Conservation (phyloP, 2,888 invertebrate species). For the Gortyna flavago region DNA sequence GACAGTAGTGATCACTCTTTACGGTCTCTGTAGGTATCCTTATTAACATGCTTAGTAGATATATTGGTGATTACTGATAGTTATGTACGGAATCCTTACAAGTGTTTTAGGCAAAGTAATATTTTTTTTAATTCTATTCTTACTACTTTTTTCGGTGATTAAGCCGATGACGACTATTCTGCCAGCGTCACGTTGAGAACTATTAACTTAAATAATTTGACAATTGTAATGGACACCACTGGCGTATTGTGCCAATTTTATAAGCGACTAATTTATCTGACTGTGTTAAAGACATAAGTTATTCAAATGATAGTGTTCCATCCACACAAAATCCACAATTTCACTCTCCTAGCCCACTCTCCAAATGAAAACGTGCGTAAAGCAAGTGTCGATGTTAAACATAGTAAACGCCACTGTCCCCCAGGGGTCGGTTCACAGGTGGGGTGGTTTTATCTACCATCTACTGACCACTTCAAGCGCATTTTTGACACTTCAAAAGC, state of each 20-base stretch:
- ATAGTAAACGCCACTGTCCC: constrained; percentile 47
- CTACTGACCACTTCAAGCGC: constrained; percentile 68
- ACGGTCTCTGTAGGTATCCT: neutral
- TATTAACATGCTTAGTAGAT: neutral
- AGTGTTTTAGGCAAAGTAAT: neutral
- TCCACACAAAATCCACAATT: constrained; percentile 7
- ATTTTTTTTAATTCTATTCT: too few species aligned
- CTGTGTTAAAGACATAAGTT: too few species aligned
- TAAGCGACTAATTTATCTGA: neutral
- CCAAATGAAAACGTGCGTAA: constrained; percentile 62
- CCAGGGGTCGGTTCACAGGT: constrained; percentile 59
- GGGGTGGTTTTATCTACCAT: constrained; percentile 65
- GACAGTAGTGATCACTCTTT: neutral
- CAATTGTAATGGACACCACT: neutral
- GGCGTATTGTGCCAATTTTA: neutral
- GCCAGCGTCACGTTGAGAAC: too few species aligned
- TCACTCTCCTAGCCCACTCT: constrained; percentile 35
- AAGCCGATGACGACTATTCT: too few species aligned
- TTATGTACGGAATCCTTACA: neutral
- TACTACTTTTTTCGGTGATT: neutral
- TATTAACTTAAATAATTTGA: neutral
- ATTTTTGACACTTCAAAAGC: constrained; percentile 69
- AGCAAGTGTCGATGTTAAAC: constrained; percentile 57
- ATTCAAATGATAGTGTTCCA: constrained; percentile 4
- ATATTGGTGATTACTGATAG: neutral